Evolutionary conservation across 2,888 invertebrate genomes (phyloP), one percentile per base, ranked within the genome.

Genomic region (Muscina levida): DNA sequence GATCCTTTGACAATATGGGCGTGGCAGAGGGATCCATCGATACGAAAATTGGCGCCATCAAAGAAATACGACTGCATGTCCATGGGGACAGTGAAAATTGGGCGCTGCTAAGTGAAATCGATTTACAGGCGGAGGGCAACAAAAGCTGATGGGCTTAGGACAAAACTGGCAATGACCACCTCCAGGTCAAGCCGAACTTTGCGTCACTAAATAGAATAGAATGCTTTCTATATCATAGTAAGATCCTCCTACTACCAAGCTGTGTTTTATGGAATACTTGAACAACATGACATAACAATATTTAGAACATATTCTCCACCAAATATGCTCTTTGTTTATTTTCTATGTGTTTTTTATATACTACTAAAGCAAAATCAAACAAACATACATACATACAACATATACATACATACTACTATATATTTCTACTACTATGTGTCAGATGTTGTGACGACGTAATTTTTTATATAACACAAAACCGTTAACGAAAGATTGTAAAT

Each of bases 41-140:
- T 85, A 91, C 91, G 13, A 92, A 92, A 72, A 90, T 95, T 51
- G 96, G 95, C 51, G 93, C 93, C 80, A 91, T 98, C 46, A 90
- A 92, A 67, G 92, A 93, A 62, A 90, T 98, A 83, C 93, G 97
- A 62, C 91, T 98, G n/a, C 93, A 93, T 79, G 95, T 97, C 17
- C 94, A 94, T 84, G 93, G 93, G 79, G 94, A 95, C 86, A 96
- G 96, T 89, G 94, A 94, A 83, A 95, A 95, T 89, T 98, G 97
- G 98, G 96, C 95, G 6, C 94, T 98, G 84, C 92, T 98, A 56
- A 97, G 97, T 87, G 98, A 98, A 82, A 88, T 88, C 48, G 87
- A 88, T 75, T 82, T 88, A 24, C 86, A 87, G 75, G 85, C 85
- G 93, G 97, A 97, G 89, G 92, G 92, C 85, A 81, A 75, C 85